Evolutionary conservation across 2,113 vertebrate species (phyloP).

Genomic region (Toxostoma redivivum): DNA sequence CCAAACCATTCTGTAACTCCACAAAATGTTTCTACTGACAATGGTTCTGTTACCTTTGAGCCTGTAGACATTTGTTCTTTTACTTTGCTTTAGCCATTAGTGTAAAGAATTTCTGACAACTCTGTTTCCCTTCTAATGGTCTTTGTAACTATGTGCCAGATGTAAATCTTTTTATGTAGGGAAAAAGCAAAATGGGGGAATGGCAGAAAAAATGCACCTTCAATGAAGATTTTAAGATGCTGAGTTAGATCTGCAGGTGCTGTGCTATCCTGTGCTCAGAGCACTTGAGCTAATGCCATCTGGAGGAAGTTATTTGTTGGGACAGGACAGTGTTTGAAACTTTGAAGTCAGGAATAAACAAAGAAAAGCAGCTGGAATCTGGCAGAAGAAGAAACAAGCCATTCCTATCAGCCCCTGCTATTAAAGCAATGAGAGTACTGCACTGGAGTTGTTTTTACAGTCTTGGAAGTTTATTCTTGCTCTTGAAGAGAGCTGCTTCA

Average conservation of each 20-base stretch:
- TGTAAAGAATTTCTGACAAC: neutral
- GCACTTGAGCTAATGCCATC: conserved; percentile 61
- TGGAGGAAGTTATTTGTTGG: conserved; percentile 72
- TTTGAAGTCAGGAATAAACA: conserved; percentile 77
- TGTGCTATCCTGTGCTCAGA: conserved; percentile 21
- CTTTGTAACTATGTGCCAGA: neutral
- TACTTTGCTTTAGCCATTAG: neutral
- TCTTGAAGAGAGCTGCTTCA: conserved; percentile 28
- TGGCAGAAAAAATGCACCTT: neutral
- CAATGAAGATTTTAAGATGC: conserved; percentile 44
- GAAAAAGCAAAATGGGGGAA: neutral
- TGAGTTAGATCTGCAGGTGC: conserved; percentile 69
- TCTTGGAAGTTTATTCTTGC: conserved; percentile 50
- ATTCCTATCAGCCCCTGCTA: conserved; percentile 53
- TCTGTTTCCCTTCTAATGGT: neutral
- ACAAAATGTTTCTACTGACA: neutral
- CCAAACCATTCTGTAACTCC: neutral
- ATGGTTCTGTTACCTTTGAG: neutral
- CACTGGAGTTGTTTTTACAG: conserved; percentile 55
- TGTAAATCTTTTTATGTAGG: neutral
- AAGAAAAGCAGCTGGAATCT: conserved; percentile 73
- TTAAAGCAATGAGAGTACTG: conserved; percentile 43
- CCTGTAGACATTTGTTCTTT: neutral
- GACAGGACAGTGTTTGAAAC: conserved; percentile 68
- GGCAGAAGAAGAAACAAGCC: conserved; percentile 73